phyloP scores from a whole-genome alignment of 2,888 invertebrate genomes.

The Listrodromus nycthemerus region DNA sequence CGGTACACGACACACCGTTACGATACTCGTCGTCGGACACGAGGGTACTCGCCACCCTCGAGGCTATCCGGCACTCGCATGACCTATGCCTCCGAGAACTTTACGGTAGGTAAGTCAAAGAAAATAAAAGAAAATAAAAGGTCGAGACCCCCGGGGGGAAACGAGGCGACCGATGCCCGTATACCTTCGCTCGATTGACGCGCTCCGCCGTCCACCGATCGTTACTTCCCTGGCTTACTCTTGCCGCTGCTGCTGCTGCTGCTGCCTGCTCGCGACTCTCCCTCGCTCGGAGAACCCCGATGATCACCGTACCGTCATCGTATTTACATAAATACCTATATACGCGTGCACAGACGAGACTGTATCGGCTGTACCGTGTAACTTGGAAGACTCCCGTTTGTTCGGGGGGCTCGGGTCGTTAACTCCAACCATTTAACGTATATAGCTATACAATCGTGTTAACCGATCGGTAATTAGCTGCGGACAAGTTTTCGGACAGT shows the following conservation, averaged over 20 bases:
- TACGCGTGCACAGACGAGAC: too few relatives aligned
- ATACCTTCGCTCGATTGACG: slow-evolving; percentile 46
- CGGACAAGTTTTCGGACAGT: slow-evolving; percentile 4
- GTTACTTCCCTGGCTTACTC: slow-evolving; percentile 41
- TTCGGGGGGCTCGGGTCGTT: slow-evolving; percentile 29
- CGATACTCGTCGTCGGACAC: slow-evolving; percentile 10
- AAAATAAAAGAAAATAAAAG: slow-evolving; percentile 49
- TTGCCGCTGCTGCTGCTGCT: too few relatives aligned
- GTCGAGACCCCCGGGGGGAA: slow-evolving; percentile 32
- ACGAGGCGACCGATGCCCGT: slow-evolving; percentile 22
- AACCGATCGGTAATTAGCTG: slow-evolving; percentile 19
- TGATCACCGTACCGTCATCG: background rate
- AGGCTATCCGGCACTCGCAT: slow-evolving; percentile 40
- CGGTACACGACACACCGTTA: background rate
- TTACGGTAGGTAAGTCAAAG: slow-evolving; percentile 53
- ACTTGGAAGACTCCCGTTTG: slow-evolving; percentile 30
- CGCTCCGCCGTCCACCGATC: slow-evolving; percentile 42
- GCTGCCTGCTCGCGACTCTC: slow-evolving; percentile 23
- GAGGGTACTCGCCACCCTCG: slow-evolving; percentile 25
- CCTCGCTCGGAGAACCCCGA: slow-evolving; percentile 31
- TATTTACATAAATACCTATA: background rate
- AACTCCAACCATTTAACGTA: slow-evolving; percentile 3
- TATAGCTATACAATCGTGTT: background rate
- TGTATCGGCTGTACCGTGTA: background rate
- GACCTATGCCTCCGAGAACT: slow-evolving; percentile 51